Base-by-base conservation (phyloP, 2,888 invertebrate species). In the Mythimna ferrago region DNA sequence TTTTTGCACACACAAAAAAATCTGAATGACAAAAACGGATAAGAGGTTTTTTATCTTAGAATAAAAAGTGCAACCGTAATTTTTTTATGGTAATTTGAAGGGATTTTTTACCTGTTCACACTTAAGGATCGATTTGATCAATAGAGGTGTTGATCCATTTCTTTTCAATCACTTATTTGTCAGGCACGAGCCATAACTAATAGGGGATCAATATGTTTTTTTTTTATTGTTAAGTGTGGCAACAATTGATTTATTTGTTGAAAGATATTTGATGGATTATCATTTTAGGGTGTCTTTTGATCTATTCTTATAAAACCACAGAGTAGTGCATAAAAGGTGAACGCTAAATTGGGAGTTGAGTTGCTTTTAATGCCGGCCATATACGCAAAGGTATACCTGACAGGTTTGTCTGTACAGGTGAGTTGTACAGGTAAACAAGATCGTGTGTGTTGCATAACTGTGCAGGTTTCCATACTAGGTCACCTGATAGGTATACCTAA, bases 71-170 rank as follows among this genome's bases (percentile, higher is more conserved):
- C 82, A 81, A 73, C 76, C 71, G 68, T 77, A 83, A 64, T 71
- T 83, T 82, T 86, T 75, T 83, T 80, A 77, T 78, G 48, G 26
- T 83, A 68, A 71, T 57, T 41, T 54, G 56, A 57, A 57, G 78
- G 78, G 75, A 74, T 41, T 19, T 66, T 83, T 84, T 84, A 82
- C 84, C 81, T 85, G 88, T 51, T 62, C 38, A 66, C 68, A 73
- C 66, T 86, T 83, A 84, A 81, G 71, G 71, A 88, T 88, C 87
- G 81, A 89, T 85, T 80, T 63, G 70, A 81, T 88, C 87, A 88
- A 90, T 87, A 69, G 86, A 87, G 75, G 89, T 84, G 89, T 89
- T 81, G 82, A 85, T 77, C 66, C 79, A 57, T 81, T 82, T 67
- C 65, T 73, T 78, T 84, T 69, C 61, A 85, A 74, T 73, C 54